Evolutionary conservation across 2,888 invertebrate species (phyloP).

Genomic region (Eupsilia transversa): DNA sequence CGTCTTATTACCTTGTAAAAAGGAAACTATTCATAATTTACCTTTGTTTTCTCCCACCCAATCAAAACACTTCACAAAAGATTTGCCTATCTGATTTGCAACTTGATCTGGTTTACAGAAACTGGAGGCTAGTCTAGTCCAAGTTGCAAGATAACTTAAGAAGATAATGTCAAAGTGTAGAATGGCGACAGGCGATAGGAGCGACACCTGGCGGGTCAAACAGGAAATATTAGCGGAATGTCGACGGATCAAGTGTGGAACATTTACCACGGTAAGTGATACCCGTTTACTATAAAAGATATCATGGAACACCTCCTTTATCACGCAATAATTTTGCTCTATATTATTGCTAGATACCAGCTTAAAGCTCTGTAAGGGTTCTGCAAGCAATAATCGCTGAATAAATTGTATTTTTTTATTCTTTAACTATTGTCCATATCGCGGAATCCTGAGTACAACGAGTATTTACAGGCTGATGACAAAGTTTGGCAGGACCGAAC

Average conservation of each 20-base stretch:
- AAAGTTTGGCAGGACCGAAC: neutral
- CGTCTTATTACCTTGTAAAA: neutral
- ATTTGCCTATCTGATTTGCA: neutral
- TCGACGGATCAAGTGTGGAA: conserved; percentile 18
- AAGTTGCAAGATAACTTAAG: conserved; percentile 4
- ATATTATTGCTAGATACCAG: neutral
- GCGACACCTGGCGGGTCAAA: conserved; percentile 42
- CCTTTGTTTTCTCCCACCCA: no score
- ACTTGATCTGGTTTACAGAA: conserved; percentile 11
- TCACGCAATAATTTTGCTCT: neutral
- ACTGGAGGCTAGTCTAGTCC: neutral
- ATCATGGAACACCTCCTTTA: neutral
- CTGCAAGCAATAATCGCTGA: neutral
- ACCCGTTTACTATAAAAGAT: conserved; percentile 1
- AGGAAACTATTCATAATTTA: neutral
- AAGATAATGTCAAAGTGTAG: conserved; percentile 31
- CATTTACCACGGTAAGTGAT: conserved; percentile 25
- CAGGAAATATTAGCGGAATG: conserved; percentile 51
- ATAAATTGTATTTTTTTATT: neutral
- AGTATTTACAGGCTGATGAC: neutral
- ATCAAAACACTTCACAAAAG: neutral
- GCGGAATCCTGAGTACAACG: neutral
- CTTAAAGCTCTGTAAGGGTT: neutral
- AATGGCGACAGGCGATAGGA: conserved; percentile 11
- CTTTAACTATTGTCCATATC: neutral